A percentile compares a stretch with the other conserved stretches of the same genome.
Evolutionary conservation across 2,888 invertebrate species (phyloP).

Genomic region (Pocota personata): DNA sequence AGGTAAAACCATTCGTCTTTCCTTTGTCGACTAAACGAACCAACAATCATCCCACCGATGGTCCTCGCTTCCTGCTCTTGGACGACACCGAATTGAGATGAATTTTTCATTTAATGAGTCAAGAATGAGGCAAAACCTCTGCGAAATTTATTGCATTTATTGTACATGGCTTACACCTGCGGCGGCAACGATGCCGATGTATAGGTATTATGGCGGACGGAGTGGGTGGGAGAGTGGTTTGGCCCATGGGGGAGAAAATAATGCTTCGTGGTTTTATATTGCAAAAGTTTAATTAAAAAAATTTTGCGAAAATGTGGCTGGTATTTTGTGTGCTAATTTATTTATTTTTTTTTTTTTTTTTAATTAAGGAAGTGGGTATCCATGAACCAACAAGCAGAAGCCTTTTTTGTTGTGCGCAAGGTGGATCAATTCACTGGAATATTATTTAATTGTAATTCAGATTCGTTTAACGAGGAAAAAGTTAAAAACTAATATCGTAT

Average conservation of each 20-base stretch:
- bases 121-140: conserved; percentile 40
- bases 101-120: conserved; percentile 51
- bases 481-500: not conserved
- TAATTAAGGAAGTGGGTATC: not conserved
- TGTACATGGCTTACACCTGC: conserved; percentile 43
- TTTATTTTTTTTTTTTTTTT: conserved; percentile 26
- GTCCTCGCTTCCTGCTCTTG: not conserved
- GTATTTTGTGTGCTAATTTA: conserved; percentile 35
- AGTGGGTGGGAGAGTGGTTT: not conserved
- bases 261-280: conserved; percentile 41
- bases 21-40: not conserved
- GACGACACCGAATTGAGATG: conserved; percentile 40
- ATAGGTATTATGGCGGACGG: not conserved
- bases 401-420: not conserved
- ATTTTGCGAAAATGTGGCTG: conserved; percentile 1
- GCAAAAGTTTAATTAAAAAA: conserved; percentile 38
- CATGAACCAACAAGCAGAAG: not conserved
- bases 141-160: conserved; percentile 50
- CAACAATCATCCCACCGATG: not conserved
- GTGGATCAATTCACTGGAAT: not conserved
- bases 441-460: not conserved
- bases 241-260: conserved; percentile 19
- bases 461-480: not conserved
- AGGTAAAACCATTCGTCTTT: conserved; percentile 15
- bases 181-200: not conserved